Evolutionary conservation across 1,140 invertebrate genomes (phyloP), one percentile per base, ranked within the genome.

Genomic region (Drosophila nebulosa): DNA sequence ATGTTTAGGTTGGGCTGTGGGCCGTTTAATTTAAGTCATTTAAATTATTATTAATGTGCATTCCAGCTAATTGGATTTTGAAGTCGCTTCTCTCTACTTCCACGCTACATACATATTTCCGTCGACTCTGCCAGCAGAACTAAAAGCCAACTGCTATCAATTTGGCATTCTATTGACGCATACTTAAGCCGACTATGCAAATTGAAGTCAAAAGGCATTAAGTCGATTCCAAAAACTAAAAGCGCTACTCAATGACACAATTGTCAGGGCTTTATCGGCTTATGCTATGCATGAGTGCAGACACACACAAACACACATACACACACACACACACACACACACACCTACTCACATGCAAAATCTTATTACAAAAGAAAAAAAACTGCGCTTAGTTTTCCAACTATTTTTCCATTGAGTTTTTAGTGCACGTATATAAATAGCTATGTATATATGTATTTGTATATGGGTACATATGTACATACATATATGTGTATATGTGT

Each of bases 151-250:
- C 59, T 74, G 58, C 63, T 74, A 51, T 74, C 50, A 60, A 57
- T 74, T 74, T 61, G 71, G 46, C 63, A 67, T 74, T 74, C 70
- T 50, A 74, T 74, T 60, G 35, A 65, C 70, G 35, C 27, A 55
- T 10, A 64, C 36, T 71, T 74, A 74, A 74, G 70, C 71, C 71
- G 71, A 74, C 71, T 74, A 74, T 74, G 71, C 71, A 74, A 74
- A 74, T 74, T 74, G 70, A 74, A 74, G 71, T 74, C 70, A 74
- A 74, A 64, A 74, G 63, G 71, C 69, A 74, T 74, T 74, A 74
- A 57, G 71, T 74, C 56, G 70, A 42, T 67, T 74, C 70, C 63
- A 24, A 39, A 74, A 66, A 74, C 71, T 74, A 74, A 74, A 74
- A 74, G 52, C 71, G 56, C 71, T 60, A 53, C 63, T 74, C 70